Base-by-base conservation (phyloP, 2,888 invertebrate genomes). In the Zaprionus bogoriensis region DNA sequence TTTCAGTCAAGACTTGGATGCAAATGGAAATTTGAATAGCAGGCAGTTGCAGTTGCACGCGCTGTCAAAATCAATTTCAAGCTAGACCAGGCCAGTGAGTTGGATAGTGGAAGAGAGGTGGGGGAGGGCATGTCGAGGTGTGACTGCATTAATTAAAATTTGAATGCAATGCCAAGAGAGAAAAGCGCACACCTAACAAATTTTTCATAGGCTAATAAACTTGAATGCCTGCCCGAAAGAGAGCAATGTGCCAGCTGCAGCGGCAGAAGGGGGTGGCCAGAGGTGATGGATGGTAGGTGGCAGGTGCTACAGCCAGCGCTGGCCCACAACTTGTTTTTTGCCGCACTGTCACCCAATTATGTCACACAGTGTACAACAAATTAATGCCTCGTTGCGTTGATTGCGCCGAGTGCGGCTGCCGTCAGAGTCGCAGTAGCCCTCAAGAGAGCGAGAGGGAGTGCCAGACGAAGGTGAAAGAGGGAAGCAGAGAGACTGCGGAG, bases 301-400 rank as follows among this genome's bases (percentile, higher is more conserved):
- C 25, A 4, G 42, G 22, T 12, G 27, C 17, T 48, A 62, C 68
- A 52, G 61, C 51, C 62, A 73, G 72, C 59, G 64, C 58, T 72
- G 73, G 67, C 61, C 75, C 71, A 65, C 70, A 77, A 74, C 71
- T 77, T 67, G 66, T 67, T 67, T 61, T 81, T 82, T 83, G 82
- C 87, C 82, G 82, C 82, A 87, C 82, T 83, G 82, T 83, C 82
- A 83, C 87, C 82, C 82, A 83, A 83, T 83, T 83, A 83, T 83
- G 85, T 83, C 87, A 87, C 86, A 80, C 85, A 76, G 87, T 84
- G 82, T 85, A 87, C 82, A 88, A 88, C 82, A 88, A 88, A 88
- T 88, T 89, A 88, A 88, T 86, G 89, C 86, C 77, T 86, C 77
- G 83, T 76, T 88, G 88, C 89, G 83, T 87, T 88, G 86, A 88